Conservation (phyloP, 1,140 invertebrate genomes). For the Trachymyrmex cornetzi region DNA sequence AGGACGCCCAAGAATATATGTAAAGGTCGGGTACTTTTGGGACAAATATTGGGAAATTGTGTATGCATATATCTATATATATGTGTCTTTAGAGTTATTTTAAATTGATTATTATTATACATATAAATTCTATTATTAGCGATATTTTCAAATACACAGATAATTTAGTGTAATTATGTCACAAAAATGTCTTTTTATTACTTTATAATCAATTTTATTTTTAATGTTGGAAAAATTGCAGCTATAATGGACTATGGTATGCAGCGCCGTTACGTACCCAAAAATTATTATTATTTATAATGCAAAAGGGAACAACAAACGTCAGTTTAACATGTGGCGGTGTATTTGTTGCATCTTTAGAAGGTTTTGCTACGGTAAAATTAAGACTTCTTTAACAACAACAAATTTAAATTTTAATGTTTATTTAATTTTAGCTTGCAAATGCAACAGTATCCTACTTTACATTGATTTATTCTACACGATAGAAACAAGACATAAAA, state of each 20-base stretch:
- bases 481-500: neutral
- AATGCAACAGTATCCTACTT: conserved; percentile 41
- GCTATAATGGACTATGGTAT: conserved; percentile 48
- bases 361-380: conserved; percentile 51
- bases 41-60: too few relatives aligned
- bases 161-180: conserved; percentile 23
- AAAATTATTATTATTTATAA: conserved; percentile 41
- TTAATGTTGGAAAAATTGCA: neutral
- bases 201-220: neutral
- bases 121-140: neutral
- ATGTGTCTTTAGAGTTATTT: neutral
- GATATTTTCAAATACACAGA: neutral
- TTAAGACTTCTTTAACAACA: neutral
- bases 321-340: conserved; percentile 4
- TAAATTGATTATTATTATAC: neutral
- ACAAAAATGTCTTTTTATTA: neutral
- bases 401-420: neutral
- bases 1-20: too few relatives aligned
- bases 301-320: conserved; percentile 23
- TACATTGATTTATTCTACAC: conserved; percentile 20
- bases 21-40: too few relatives aligned
- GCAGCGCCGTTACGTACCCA: conserved; percentile 29
- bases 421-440: conserved; percentile 1
- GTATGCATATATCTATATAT: neutral
- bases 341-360: conserved; percentile 16